A percentile compares a stretch with the other conserved stretches of the same genome.
Evolutionary conservation across 2,888 invertebrate genomes (phyloP).

Genomic region (Listrodromus nycthemerus): DNA sequence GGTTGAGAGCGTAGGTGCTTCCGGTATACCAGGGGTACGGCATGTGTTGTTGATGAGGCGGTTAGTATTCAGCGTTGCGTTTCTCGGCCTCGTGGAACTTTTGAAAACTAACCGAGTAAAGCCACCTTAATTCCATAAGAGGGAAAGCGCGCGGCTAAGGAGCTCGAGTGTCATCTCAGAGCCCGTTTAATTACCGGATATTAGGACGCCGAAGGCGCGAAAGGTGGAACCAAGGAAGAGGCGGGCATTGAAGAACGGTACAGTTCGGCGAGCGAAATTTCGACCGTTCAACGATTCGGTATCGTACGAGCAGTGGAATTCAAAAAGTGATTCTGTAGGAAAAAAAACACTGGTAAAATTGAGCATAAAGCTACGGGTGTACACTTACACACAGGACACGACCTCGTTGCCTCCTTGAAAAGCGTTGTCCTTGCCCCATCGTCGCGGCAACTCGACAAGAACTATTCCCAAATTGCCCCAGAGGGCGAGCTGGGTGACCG

Average conservation of each 20-base stretch:
- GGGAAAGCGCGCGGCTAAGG: constrained; percentile 72
- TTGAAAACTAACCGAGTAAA: constrained; percentile 83
- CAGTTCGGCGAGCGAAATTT: not conserved
- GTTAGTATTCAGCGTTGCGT: constrained; percentile 84
- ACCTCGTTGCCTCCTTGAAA: constrained; percentile 89
- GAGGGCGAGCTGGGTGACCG: constrained; percentile 89
- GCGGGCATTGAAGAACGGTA: constrained; percentile 52
- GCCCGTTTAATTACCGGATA: constrained; percentile 83
- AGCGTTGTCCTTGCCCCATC: constrained; percentile 89
- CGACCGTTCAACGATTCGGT: not conserved
- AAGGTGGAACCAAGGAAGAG: constrained; percentile 48
- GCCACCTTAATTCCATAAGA: constrained; percentile 83
- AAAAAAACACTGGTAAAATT: not conserved
- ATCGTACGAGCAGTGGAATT: not conserved
- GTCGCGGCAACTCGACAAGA: constrained; percentile 89
- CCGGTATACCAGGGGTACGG: constrained; percentile 76
- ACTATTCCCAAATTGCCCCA: constrained; percentile 90
- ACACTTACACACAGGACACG: constrained; percentile 90
- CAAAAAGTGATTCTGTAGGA: not conserved
- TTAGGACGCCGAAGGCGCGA: constrained; percentile 74
- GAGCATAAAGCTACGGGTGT: not conserved
- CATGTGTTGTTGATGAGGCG: constrained; percentile 85
- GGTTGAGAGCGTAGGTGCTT: constrained; percentile 49
- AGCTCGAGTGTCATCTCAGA: constrained; percentile 81
- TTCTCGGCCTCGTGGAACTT: constrained; percentile 78